Conservation (phyloP, 2,797 vertebrate genomes). For the Paedocypris micromegethes region DNA sequence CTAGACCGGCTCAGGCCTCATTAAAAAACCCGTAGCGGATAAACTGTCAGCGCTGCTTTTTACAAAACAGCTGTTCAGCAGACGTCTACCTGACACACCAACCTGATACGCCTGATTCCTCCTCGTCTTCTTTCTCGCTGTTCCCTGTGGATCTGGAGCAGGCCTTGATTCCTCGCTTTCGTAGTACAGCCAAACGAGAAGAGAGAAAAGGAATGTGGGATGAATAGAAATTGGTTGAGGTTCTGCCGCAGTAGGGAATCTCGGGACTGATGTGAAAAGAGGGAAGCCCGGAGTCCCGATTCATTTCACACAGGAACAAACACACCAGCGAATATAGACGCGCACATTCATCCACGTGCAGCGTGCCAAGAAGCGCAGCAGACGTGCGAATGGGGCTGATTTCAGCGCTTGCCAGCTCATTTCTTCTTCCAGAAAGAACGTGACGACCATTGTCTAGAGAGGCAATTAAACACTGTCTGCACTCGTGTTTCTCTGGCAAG, state of each 20-base stretch:
- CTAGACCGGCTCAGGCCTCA: constrained; percentile 11
- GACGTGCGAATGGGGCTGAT: constrained; percentile 1
- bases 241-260: constrained; percentile 44
- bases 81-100: constrained; percentile 25
- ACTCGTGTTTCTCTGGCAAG: not conserved
- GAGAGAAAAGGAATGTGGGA: constrained; percentile 28
- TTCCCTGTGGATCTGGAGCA: constrained; percentile 10
- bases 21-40: constrained; percentile 17
- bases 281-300: constrained; percentile 32
- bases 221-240: constrained; percentile 41
- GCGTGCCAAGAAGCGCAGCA: constrained; percentile 15
- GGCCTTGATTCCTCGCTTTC: constrained; percentile 11
- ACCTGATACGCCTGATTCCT: constrained; percentile 10
- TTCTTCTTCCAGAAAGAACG: not conserved
- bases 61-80: constrained; percentile 1
- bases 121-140: constrained; percentile 30
- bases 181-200: constrained; percentile 21
- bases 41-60: constrained; percentile 32
- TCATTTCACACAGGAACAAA: constrained; percentile 21
- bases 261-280: constrained; percentile 44
- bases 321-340: constrained; percentile 3
- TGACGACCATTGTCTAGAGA: constrained; percentile 10
- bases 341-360: constrained; percentile 2
- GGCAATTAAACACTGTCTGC: constrained; percentile 8
- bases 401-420: constrained; percentile 13